Percentiles rank a stretch among this genome's conserved stretches.
These are phyloP conservation scores for Hyperoplus immaculatus DNA, from an alignment of 2,797 vertebrate species.

Conservation along the genomic window DNA sequence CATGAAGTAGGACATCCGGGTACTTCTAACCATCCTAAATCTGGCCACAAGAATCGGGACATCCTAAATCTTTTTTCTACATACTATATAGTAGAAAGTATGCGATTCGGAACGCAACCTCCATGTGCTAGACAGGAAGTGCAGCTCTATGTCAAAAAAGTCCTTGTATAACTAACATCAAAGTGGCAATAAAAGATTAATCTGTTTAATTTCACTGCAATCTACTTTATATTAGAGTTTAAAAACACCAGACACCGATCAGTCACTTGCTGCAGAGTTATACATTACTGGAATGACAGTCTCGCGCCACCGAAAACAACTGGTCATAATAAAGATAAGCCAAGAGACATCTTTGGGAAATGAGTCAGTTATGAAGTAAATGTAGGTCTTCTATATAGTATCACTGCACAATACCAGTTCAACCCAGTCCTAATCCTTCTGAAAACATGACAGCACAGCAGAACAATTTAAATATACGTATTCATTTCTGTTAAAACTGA, in stretches of 20 bases:
- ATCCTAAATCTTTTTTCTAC: no score
- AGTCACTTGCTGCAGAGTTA: not conserved
- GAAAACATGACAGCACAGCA: not conserved
- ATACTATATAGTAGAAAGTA: no score
- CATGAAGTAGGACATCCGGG: no score
- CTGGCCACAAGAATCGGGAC: no score
- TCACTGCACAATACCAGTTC: not conserved
- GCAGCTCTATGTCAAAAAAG: not conserved
- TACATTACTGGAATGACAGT: slow-evolving; percentile 4
- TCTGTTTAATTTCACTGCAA: not conserved
- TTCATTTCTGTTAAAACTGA: not conserved
- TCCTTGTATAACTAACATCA: not conserved
- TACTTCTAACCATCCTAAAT: no score
- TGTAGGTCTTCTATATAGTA: not conserved
- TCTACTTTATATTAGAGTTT: not conserved
- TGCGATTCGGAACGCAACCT: no score
- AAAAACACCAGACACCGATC: no score
- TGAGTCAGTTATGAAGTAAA: no score
- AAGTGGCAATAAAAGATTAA: not conserved
- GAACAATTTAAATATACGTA: not conserved
- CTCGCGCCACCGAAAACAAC: not conserved
- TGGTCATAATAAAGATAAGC: slow-evolving; percentile 34
- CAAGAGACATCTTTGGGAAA: not conserved
- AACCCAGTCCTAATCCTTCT: not conserved
- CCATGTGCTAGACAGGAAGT: slow-evolving; percentile 26